A percentile compares a stretch with the other conserved stretches of the same genome.
phyloP scores from a whole-genome alignment of 2,113 vertebrate genomes.

The Aspiorhynchus laticeps region DNA sequence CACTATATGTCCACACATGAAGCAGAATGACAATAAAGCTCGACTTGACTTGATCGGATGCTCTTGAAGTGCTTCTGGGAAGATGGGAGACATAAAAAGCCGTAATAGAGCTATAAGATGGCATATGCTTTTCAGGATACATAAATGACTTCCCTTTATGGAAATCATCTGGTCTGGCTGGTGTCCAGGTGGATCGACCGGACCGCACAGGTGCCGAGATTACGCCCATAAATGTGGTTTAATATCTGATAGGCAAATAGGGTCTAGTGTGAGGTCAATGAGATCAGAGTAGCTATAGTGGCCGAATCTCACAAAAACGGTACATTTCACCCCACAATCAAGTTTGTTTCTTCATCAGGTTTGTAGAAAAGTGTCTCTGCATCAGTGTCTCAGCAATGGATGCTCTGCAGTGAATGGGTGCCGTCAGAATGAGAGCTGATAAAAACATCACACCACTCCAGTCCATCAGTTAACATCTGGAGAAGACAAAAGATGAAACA shows the following conservation, averaged over 20 bases:
- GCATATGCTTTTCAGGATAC: constrained; percentile 44
- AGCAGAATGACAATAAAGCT: too few species aligned
- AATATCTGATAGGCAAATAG: neutral
- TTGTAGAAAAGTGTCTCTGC: too few species aligned
- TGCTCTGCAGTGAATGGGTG: neutral
- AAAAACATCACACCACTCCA: too few species aligned
- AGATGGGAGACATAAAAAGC: neutral
- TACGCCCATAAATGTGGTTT: neutral
- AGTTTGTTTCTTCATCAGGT: too few species aligned
- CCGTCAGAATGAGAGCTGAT: too few species aligned
- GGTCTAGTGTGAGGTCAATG: neutral
- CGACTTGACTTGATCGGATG: too few species aligned
- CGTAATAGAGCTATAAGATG: neutral
- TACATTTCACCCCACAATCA: neutral
- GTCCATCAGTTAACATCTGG: too few species aligned
- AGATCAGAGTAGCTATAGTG: neutral
- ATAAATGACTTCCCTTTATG: constrained; percentile 35
- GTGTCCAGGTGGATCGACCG: neutral
- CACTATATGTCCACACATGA: too few species aligned
- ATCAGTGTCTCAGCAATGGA: neutral
- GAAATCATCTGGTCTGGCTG: constrained; percentile 39
- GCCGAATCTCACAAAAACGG: neutral
- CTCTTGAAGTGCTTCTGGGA: neutral
- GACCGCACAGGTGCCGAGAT: neutral
- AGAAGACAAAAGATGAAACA: neutral